Evolutionary conservation across 2,797 vertebrate species (phyloP), one percentile per base, ranked within the genome.

Genomic region (Gallirallus australis): DNA sequence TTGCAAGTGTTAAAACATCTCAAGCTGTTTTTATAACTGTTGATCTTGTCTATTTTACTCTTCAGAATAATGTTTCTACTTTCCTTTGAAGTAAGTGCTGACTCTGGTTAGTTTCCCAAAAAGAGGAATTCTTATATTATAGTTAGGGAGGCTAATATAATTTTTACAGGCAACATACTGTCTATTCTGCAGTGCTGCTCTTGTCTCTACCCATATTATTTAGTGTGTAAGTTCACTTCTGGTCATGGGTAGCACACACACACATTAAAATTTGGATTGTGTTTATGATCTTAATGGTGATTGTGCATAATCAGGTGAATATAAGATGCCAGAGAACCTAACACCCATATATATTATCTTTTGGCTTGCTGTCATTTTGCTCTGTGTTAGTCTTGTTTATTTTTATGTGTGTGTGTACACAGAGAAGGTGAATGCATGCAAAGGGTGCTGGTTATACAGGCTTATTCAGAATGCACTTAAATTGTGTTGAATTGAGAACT

Each of bases 81-180:
- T 95, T 59, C 69, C 30, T 93, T 92, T 91, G 75, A 87, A 85
- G 8, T 71, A 31, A 79, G 10, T 37, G 12, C 71, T 70, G 68
- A 81, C 33, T 84, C 19, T 23, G 25, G 16, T 42, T 79, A 47
- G 17, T 47, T 68, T 71, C 60, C 24, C 11, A 21, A 37, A 71
- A 57, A 42, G 10, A 39, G 37, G 2, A 72, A 61, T 86, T 82
- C 14, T 75, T 75, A 7, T 1, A 6, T 65, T 48, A 4, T 9
- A 8, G 1, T 40, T 75, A 27, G 3, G 79, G 21, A 82, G 12
- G 15, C 52, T 70, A 61, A 33, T 53, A 68, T 30, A 56, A 63
- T 5, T 82, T 65, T 79, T 79, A 23, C 37, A 63, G 47, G 30
- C 8, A 25, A 70, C 31, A 19, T 42, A 3, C 15, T 31, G 6